Evolutionary conservation across 2,797 vertebrate species (phyloP), one percentile per base, ranked within the genome.

Genomic region (Setipinna tenuifilis): DNA sequence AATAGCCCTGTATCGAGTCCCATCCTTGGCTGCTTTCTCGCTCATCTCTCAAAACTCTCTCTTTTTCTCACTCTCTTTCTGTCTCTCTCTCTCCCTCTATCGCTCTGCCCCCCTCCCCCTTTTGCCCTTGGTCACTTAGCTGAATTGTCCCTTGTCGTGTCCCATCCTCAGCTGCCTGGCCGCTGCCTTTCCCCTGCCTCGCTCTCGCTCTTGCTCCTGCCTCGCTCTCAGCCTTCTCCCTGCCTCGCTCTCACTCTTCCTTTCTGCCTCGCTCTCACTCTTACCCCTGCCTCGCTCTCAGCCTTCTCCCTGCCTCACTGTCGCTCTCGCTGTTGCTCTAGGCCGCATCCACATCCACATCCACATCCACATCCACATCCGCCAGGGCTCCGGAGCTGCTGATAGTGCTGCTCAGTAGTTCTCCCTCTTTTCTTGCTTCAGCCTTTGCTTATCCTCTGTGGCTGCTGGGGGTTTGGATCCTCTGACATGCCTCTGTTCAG

Each of bases 391-490:
- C 65, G 6, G 65, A 41, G 65, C 65, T 71, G 65, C 65, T 31
- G 65, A 71, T 71, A 71, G 65, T 10, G 3, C 14, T 10, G 25
- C 28, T 31, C 50, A 54, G 50, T 54, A 9, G 7, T 54, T 46
- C 81, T 21, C 48, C 12, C 23, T 57, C 6, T 10, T 65, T 25
- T 28, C 25, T 62, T 2, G 16, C 7, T 44, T 78, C 10, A 17
- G 31, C 35, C 35, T 44, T 48, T 50, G 62, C 28, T 71, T 31
- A 23, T 71, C 62, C 44, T 35, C 46, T 28, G 16, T 12, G 65
- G 17, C 3, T 82, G 85, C 81, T 83, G 82, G 71, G 71, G 71
- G 71, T 78, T 54, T 41, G 71, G 71, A 41, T 78, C 71, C 71
- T 44, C 31, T 78, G 71, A 78, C 71, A 78, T 78, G 71, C 31